Evolutionary conservation across 2,888 invertebrate genomes (phyloP).

Genomic region (Stratiomys singularior): DNA sequence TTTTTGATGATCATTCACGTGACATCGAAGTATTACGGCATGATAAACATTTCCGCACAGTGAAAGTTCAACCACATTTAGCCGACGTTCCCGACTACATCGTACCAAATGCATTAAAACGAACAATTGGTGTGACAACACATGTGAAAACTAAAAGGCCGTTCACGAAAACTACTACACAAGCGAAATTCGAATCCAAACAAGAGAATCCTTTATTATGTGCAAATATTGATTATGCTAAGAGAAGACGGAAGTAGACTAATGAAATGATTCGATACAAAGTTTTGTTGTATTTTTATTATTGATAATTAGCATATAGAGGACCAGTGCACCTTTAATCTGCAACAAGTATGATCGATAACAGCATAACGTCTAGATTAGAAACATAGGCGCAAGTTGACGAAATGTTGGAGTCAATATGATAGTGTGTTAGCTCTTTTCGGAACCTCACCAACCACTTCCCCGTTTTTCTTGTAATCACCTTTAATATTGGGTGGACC

Average conservation of each 20-base stretch:
- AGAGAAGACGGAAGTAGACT: constrained; percentile 55
- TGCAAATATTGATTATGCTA: constrained; percentile 63
- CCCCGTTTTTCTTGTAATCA: too few species aligned
- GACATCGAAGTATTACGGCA: constrained; percentile 87
- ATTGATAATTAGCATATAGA: too few species aligned
- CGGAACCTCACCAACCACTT: too few species aligned
- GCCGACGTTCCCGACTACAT: constrained; percentile 94
- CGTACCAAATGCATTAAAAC: constrained; percentile 80
- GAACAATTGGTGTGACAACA: constrained; percentile 68
- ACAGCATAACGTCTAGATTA: too few species aligned
- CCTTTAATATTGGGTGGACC: too few species aligned
- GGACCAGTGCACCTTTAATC: too few species aligned
- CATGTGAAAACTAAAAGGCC: constrained; percentile 51
- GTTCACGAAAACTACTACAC: constrained; percentile 54
- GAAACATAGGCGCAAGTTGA: too few species aligned
- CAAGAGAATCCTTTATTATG: constrained; percentile 62
- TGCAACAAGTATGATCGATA: too few species aligned
- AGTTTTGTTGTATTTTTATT: background rate
- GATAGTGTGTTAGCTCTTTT: too few species aligned
- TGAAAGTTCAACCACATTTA: constrained; percentile 84
- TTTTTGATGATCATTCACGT: constrained; percentile 91
- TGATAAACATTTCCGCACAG: constrained; percentile 86
- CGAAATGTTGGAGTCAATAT: too few species aligned
- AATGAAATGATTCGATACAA: background rate
- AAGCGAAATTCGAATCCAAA: constrained; percentile 60